Conservation (phyloP, 2,888 invertebrate species). For the Drosophila hamatofila region DNA sequence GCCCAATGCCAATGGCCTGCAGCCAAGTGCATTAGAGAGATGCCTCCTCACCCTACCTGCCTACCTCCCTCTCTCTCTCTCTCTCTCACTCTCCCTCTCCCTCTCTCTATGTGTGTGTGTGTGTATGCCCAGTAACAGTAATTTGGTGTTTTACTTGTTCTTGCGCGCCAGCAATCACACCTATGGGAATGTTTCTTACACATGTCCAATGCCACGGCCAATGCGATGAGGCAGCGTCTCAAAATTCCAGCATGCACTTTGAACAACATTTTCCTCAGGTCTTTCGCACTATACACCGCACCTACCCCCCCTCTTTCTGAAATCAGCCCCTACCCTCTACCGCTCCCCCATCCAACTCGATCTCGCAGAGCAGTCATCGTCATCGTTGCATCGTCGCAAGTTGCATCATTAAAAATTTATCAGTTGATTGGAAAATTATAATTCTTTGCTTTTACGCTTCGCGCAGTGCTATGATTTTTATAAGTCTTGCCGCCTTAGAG, state of each 20-base stretch:
- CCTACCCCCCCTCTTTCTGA: not conserved
- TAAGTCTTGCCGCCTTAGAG: conserved; percentile 42
- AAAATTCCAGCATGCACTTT: conserved; percentile 77
- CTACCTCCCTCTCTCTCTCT: conserved; percentile 4
- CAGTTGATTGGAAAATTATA: conserved; percentile 81
- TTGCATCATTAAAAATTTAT: conserved; percentile 78
- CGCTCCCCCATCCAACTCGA: not conserved
- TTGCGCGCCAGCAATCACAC: conserved; percentile 80
- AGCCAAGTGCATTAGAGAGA: conserved; percentile 23
- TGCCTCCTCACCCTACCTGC: conserved; percentile 20
- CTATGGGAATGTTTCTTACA: conserved; percentile 80
- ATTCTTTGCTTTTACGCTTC: conserved; percentile 79
- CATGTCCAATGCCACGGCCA: conserved; percentile 58
- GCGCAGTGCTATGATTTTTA: conserved; percentile 70
- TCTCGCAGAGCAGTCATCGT: not conserved
- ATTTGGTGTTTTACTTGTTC: conserved; percentile 80
- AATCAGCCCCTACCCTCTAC: not conserved
- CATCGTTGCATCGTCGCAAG: conserved; percentile 33
- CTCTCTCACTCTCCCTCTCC: conserved; percentile 4
- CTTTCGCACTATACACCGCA: conserved; percentile 3
- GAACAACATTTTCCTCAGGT: conserved; percentile 70
- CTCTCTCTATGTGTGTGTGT: not conserved
- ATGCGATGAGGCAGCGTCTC: conserved; percentile 38
- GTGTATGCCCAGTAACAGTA: conserved; percentile 62
- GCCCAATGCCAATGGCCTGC: conserved; percentile 46